These are phyloP conservation scores for Coenobita brevimanus DNA, from an alignment of 1,140 invertebrate genomes.

Conservation along the genomic window DNA sequence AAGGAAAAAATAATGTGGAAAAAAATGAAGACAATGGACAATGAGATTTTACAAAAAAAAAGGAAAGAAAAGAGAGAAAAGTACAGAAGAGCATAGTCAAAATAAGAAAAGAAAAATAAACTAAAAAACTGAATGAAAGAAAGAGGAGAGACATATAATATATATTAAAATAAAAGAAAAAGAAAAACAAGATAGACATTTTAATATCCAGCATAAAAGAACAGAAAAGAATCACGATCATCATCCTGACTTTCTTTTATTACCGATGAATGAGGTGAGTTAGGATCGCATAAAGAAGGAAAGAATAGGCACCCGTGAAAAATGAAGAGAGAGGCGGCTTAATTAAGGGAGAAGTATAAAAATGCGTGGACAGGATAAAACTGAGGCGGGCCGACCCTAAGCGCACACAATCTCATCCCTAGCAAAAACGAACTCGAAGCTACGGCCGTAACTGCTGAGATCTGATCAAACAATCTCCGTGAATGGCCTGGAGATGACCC, in stretches of 20 bases:
- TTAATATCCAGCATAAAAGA: no score
- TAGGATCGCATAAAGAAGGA: no score
- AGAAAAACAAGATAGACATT: slow-evolving; percentile 9
- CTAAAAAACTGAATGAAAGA: background rate
- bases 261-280: no score
- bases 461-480: slow-evolving; percentile 50
- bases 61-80: no score
- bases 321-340: background rate
- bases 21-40: background rate
- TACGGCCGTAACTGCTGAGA: slow-evolving; percentile 41
- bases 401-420: slow-evolving; percentile 24
- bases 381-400: no score
- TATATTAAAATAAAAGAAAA: background rate
- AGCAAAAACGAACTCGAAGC: slow-evolving; percentile 38
- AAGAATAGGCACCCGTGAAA: no score
- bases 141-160: background rate
- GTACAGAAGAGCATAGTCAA: no score
- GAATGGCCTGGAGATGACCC: slow-evolving; percentile 44
- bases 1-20: no score
- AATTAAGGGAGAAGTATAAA: background rate
- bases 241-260: no score
- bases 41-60: no score
- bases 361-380: background rate
- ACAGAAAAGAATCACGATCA: no score
- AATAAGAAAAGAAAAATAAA: background rate